Evolutionary conservation across 2,797 vertebrate genomes (phyloP).

Genomic region (Cetoscarus ocellatus): DNA sequence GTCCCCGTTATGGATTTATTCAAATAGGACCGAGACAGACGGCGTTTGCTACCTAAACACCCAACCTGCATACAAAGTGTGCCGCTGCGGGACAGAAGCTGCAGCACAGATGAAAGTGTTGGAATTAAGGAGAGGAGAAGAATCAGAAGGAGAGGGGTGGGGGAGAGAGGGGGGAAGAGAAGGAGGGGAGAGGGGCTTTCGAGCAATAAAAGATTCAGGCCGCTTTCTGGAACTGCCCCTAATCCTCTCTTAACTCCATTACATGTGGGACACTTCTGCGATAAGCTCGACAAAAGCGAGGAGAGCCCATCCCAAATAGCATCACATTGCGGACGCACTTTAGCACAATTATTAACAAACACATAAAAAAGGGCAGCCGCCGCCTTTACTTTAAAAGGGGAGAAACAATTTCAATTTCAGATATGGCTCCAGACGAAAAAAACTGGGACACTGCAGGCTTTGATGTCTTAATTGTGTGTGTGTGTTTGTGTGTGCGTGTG

Average conservation of each 20-base stretch:
- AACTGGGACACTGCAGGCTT: constrained; percentile 80
- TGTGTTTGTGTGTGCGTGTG: constrained; percentile 32
- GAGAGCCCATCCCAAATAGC: constrained; percentile 49
- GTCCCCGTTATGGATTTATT: not conserved
- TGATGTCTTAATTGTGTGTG: constrained; percentile 82
- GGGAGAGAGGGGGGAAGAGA: not conserved
- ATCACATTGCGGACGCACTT: constrained; percentile 39
- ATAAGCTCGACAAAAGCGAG: constrained; percentile 62
- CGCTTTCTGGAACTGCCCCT: constrained; percentile 62
- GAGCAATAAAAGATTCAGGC: constrained; percentile 62
- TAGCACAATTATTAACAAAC: constrained; percentile 66
- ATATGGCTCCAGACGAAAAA: constrained; percentile 73
- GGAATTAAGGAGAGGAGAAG: constrained; percentile 42
- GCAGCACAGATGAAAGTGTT: constrained; percentile 46
- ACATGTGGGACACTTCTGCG: constrained; percentile 57
- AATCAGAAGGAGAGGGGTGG: constrained; percentile 22
- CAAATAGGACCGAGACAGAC: constrained; percentile 12
- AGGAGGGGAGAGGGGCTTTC: constrained; percentile 42
- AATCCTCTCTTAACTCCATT: constrained; percentile 74
- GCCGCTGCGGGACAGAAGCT: constrained; percentile 33
- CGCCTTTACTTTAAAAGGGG: constrained; percentile 40
- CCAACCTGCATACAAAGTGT: constrained; percentile 46
- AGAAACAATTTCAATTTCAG: constrained; percentile 71
- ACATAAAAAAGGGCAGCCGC: constrained; percentile 59
- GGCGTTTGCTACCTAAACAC: constrained; percentile 35